Conservation (phyloP, 1,140 invertebrate species). For the Apis cerana region DNA sequence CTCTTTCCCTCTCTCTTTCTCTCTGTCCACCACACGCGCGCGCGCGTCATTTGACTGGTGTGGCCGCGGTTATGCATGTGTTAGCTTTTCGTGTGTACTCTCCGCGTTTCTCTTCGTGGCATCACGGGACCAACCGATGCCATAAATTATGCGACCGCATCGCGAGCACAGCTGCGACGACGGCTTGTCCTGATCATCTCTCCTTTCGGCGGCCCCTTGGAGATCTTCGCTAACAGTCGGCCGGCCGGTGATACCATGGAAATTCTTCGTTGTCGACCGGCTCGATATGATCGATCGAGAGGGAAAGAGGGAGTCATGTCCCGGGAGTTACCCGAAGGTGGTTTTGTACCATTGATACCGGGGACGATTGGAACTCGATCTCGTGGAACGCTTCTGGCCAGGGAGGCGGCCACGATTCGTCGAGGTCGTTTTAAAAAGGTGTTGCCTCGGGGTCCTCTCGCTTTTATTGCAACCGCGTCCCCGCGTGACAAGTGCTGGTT, state of each 20-base stretch:
- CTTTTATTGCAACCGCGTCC: background rate
- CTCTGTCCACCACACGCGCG: background rate
- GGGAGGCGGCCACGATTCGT: background rate
- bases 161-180: slow-evolving; percentile 74
- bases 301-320: background rate
- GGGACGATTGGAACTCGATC: slow-evolving; percentile 23
- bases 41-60: too few relatives aligned
- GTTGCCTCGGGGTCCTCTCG: background rate
- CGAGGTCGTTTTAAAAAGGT: background rate
- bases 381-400: slow-evolving; percentile 14
- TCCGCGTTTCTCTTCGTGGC: slow-evolving; percentile 4
- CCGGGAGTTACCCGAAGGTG: background rate
- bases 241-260: slow-evolving; percentile 45
- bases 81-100: background rate
- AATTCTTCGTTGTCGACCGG: slow-evolving; percentile 45
- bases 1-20: background rate
- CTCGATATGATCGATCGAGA: slow-evolving; percentile 46
- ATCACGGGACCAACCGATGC: slow-evolving; percentile 62
- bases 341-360: slow-evolving; percentile 45
- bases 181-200: slow-evolving; percentile 65
- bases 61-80: background rate
- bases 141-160: slow-evolving; percentile 77
- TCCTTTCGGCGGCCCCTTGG: slow-evolving; percentile 56
- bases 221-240: slow-evolving; percentile 44
- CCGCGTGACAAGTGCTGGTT: background rate